Evolutionary conservation across 1,140 invertebrate species (phyloP), one percentile per base, ranked within the genome.

Genomic region (Aphidius ervi): DNA sequence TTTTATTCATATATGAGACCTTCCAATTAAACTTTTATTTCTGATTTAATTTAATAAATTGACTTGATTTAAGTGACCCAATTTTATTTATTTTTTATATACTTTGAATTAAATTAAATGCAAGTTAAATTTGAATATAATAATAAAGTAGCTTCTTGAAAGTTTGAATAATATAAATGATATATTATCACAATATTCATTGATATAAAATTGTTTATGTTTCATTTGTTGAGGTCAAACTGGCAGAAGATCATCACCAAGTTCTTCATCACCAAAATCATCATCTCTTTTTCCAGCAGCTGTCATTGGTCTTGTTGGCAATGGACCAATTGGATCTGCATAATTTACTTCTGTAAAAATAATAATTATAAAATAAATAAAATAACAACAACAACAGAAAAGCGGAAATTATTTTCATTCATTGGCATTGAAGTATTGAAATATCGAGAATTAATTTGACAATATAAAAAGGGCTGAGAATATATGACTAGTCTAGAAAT

Each of bases 161-260:
- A 31, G 23, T 4, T 31, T 31, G 4, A 31, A 31, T 31, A 31
- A 31, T 31, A 31, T 31, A 31, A 31, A 31, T 31, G 23, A 31
- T 31, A 31, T 52, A 40, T 52, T 52, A 52, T 52, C 49, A 37
- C 49, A 9, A 23, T 31, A 8, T 52, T 52, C 8, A 20, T 8
- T 52, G 49, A 52, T 23, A n/a, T 5, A 23, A 52, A 7, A 52
- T 52, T 39, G 49, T 31, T 39, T 16, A 52, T 52, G 9, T 52
- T 52, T 5, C 20, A 8, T 4, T 23, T 52, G 16, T 48, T 31
- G 9, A 39, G 46, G 57, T 73, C 82, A 91, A 70, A 90, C 87
- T 5, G 92, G 92, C 68, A 95, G 74, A 46, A 94, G 77, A 73
- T 93, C 91, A 66, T 92, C 89, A 6, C 89, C 89, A 20, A 93